phyloP scores from a whole-genome alignment of 2,888 invertebrate genomes.

The Eupithecia inturbata region DNA sequence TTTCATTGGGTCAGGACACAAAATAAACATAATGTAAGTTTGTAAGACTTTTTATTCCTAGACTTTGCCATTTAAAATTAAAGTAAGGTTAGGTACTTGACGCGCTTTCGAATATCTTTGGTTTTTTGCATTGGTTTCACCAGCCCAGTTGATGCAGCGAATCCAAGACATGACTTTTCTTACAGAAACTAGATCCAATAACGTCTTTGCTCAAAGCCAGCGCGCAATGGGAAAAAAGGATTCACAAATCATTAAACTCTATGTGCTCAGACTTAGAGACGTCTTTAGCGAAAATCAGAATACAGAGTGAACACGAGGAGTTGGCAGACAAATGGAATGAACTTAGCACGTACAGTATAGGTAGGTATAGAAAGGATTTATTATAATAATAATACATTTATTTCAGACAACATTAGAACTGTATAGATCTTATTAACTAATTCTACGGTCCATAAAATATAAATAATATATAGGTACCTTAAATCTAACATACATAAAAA shows the following conservation, averaged over 20 bases:
- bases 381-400: too few species aligned
- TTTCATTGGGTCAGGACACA: slow-evolving; percentile 90
- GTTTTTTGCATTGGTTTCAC: not conserved
- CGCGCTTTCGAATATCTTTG: not conserved
- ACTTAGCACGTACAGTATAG: slow-evolving; percentile 94
- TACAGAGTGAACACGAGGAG: slow-evolving; percentile 91
- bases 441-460: too few species aligned
- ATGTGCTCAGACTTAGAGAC: slow-evolving; percentile 97
- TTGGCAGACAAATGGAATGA: slow-evolving; percentile 95
- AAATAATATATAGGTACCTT: too few species aligned
- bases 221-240: slow-evolving; percentile 96
- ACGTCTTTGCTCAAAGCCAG: slow-evolving; percentile 93
- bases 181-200: slow-evolving; percentile 86
- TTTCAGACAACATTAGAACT: too few species aligned
- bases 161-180: slow-evolving; percentile 31
- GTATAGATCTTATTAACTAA: too few species aligned
- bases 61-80: not conserved
- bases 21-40: slow-evolving; percentile 70
- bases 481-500: too few species aligned
- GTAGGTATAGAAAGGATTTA: slow-evolving; percentile 71
- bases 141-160: not conserved
- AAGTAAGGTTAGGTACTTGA: too few species aligned
- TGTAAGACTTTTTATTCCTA: slow-evolving; percentile 48
- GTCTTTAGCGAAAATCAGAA: slow-evolving; percentile 90
- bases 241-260: slow-evolving; percentile 96